Evolutionary conservation across 1,140 invertebrate genomes (phyloP).

Genomic region (Drosophila bocki): DNA sequence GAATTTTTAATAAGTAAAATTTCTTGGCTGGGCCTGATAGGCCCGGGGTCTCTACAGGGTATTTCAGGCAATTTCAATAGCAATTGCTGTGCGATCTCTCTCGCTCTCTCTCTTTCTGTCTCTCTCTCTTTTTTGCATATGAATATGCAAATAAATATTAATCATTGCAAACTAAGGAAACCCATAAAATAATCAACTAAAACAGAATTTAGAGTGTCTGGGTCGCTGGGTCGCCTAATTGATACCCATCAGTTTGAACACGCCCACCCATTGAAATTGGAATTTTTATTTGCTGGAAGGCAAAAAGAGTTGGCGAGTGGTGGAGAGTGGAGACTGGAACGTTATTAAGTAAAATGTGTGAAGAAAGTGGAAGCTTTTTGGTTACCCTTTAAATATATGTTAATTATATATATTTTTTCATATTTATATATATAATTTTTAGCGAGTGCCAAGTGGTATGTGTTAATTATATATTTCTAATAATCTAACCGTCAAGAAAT

Average conservation of each 20-base stretch:
- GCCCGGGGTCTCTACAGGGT: background rate
- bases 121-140: conserved; percentile 29
- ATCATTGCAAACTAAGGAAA: conserved; percentile 68
- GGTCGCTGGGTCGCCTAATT: conserved; percentile 9
- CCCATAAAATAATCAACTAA: conserved; percentile 55
- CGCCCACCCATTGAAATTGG: background rate
- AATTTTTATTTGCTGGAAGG: background rate
- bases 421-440: background rate
- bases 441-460: conserved; percentile 1
- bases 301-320: background rate
- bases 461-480: background rate
- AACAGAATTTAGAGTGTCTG: conserved; percentile 26
- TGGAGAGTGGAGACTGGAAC: background rate
- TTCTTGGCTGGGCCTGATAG: background rate
- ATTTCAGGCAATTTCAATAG: conserved; percentile 59
- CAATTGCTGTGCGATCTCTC: conserved; percentile 46
- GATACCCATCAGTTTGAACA: conserved; percentile 19
- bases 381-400: conserved; percentile 1
- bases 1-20: background rate
- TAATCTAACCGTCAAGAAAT: background rate
- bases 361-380: background rate
- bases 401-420: background rate
- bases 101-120: background rate
- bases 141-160: conserved; percentile 73
- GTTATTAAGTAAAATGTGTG: background rate